These are phyloP conservation scores for roundworm (Caenorhabditis elegans) DNA, from an alignment of 1,140 invertebrate species.

Conservation along the genomic window WBcel235 BX284606.5:3560501-3561000, in stretches of 20 bases:
- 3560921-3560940: not conserved
- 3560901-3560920: not conserved
- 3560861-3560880: slow-evolving; percentile 18
- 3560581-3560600: not conserved
- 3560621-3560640: slow-evolving; percentile 8
- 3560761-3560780: not conserved
- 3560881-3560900: slow-evolving; percentile 15
- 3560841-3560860: slow-evolving; percentile 7
- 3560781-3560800: not conserved
- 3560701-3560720: slow-evolving; percentile 25
- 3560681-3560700: not conserved
- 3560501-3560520: not conserved
- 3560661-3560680: slow-evolving; percentile 20
- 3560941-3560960: not conserved
- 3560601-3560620: not conserved
- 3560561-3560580: not conserved
- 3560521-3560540: not conserved
- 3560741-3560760: not conserved
- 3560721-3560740: slow-evolving; percentile 30
- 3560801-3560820: not conserved
- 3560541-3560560: not conserved
- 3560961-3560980: slow-evolving; percentile 45
- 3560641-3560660: slow-evolving; percentile 5
- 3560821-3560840: slow-evolving; percentile 22
- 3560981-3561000: slow-evolving; percentile 44